phyloP scores from a whole-genome alignment of 2,888 invertebrate species.

The Drosophila mettleri region DNA sequence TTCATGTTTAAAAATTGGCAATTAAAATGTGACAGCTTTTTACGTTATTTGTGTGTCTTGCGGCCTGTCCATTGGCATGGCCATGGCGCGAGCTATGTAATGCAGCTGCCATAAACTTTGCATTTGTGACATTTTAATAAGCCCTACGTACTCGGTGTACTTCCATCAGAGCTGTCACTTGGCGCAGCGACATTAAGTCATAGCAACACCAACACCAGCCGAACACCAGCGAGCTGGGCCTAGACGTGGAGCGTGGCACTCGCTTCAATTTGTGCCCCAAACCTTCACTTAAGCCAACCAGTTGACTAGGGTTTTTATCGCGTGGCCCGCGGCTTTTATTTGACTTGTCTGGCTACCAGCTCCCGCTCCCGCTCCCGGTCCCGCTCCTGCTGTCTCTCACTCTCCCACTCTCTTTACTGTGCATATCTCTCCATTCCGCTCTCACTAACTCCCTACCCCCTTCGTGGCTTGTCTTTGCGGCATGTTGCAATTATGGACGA shows the following conservation, averaged over 20 bases:
- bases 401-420: not conserved
- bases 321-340: slow-evolving; percentile 70
- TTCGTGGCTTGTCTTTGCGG: slow-evolving; percentile 61
- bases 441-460: slow-evolving; percentile 6
- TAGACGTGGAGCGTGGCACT: slow-evolving; percentile 21
- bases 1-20: not conserved
- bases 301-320: slow-evolving; percentile 52
- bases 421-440: not conserved
- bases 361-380: slow-evolving; percentile 5
- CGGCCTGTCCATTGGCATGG: not conserved
- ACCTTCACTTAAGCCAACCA: slow-evolving; percentile 26
- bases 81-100: slow-evolving; percentile 31
- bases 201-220: slow-evolving; percentile 71
- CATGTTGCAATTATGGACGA: slow-evolving; percentile 78
- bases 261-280: slow-evolving; percentile 48
- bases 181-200: slow-evolving; percentile 74
- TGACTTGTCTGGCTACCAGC: slow-evolving; percentile 62
- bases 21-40: not conserved
- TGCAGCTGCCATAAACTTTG: slow-evolving; percentile 83
- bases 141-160: slow-evolving; percentile 64
- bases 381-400: slow-evolving; percentile 8
- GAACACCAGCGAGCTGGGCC: slow-evolving; percentile 28
- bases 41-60: not conserved
- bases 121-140: slow-evolving; percentile 83
- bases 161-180: slow-evolving; percentile 70